Evolutionary conservation across 1,140 invertebrate genomes (phyloP).

Genomic region (Calosoma granatense): DNA sequence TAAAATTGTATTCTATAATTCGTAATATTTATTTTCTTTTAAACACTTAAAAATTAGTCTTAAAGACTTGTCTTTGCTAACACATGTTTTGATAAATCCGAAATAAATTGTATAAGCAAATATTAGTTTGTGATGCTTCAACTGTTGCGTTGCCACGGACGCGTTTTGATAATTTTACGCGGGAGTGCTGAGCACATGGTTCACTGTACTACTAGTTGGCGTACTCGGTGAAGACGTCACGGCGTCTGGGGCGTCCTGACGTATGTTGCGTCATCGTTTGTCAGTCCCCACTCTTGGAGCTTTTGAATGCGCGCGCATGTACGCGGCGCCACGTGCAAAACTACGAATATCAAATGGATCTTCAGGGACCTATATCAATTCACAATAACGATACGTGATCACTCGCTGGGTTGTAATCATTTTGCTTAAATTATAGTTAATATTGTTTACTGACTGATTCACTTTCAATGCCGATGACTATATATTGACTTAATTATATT

Average conservation of each 20-base stretch:
- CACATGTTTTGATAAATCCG: too few relatives aligned
- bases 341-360: not conserved
- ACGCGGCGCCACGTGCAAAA: not conserved
- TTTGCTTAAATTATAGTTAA: too few relatives aligned
- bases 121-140: not conserved
- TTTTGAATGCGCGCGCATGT: not conserved
- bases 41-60: too few relatives aligned
- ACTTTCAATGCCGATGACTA: too few relatives aligned
- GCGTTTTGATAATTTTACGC: not conserved
- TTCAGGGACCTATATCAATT: not conserved
- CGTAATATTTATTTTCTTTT: too few relatives aligned
- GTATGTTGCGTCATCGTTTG: constrained; percentile 4
- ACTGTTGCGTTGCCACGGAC: not conserved
- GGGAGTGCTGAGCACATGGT: not conserved
- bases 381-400: not conserved
- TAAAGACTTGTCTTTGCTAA: too few relatives aligned
- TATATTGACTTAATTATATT: too few relatives aligned
- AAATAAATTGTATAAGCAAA: not conserved
- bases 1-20: too few relatives aligned
- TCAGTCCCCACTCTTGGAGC: not conserved
- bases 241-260: not conserved
- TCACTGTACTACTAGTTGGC: not conserved
- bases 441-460: too few relatives aligned
- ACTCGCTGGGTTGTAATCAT: too few relatives aligned
- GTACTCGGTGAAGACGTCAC: not conserved